Evolutionary conservation across 1,140 invertebrate genomes (phyloP), one percentile per base, ranked within the genome.

Genomic region (Drosophila tsacasi): DNA sequence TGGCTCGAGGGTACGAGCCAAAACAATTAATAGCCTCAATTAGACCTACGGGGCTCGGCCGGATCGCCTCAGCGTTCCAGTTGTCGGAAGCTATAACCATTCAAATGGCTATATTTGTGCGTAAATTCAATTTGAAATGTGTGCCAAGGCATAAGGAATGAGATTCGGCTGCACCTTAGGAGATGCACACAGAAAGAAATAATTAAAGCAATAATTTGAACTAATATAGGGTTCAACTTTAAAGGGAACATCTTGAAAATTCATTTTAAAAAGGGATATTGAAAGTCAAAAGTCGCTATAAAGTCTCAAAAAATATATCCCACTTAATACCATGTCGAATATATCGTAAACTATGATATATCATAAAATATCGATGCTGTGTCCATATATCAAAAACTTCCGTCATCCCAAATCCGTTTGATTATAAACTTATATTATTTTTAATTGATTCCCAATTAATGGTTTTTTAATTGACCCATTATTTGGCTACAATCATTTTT

Each of bases 1-100:
- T 47, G 57, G 66, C 71, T 73, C 59, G 74, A 76, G 69, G 65
- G 65, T 79, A 61, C 72, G 81, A 79, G 46, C 25, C 68, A 62
- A 62, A 81, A 90, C 85, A 90, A 90, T 90, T 90, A 90, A 90
- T 90, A 90, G 85, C 85, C 67, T 90, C 85, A 90, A 90, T 90
- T 90, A 90, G 85, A 90, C 85, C 85, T 90, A 79, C 68, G 81
- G 79, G 54, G 54, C 54, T 17, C 21, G 54, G 82, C 78, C 85
- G 67, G 69, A 55, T 49, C 46, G 74, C 54, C 49, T 55, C 50
- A 47, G 60, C 68, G 63, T 79, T 86, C 66, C 85, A 89, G 79
- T 87, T 87, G 85, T 90, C 85, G 85, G 85, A 90, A 90, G 85
- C 85, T 90, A 90, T 90, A 90, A 77, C 81, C 81, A 85, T 90